phyloP scores from a whole-genome alignment of 53 echinoderm and acorn worm genomes.

The Temnopleurus reevesii region DNA sequence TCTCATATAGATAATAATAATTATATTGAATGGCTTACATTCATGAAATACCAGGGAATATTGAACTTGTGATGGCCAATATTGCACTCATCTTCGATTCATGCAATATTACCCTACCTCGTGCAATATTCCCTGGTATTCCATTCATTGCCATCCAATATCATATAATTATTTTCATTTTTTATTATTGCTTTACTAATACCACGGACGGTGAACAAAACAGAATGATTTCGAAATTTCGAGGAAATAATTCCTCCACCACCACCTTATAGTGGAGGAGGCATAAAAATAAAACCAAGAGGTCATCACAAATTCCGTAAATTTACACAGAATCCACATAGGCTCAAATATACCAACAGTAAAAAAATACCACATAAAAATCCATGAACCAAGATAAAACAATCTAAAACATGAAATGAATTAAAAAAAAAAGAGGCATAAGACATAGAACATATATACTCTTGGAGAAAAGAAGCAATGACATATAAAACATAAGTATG shows the following conservation, averaged over 20 bases:
- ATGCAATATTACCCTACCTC: too few relatives aligned
- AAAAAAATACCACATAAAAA: not conserved
- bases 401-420: too few relatives aligned
- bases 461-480: not conserved
- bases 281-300: not conserved
- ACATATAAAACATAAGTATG: not conserved
- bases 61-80: too few relatives aligned
- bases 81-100: too few relatives aligned
- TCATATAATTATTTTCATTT: not conserved
- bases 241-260: too few relatives aligned
- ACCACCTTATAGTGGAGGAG: not conserved
- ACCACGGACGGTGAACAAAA: constrained; percentile 13
- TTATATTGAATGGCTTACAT: too few relatives aligned
- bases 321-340: not conserved
- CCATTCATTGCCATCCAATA: not conserved
- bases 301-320: not conserved
- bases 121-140: too few relatives aligned
- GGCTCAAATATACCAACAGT: not conserved
- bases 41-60: too few relatives aligned
- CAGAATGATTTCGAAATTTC: not conserved
- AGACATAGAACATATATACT: not conserved
- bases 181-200: constrained; percentile 29
- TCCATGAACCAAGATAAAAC: not conserved
- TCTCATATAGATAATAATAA: too few relatives aligned
- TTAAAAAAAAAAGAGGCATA: not conserved